phyloP scores from a whole-genome alignment of 2,888 invertebrate genomes.

The Diarsia dahlii region DNA sequence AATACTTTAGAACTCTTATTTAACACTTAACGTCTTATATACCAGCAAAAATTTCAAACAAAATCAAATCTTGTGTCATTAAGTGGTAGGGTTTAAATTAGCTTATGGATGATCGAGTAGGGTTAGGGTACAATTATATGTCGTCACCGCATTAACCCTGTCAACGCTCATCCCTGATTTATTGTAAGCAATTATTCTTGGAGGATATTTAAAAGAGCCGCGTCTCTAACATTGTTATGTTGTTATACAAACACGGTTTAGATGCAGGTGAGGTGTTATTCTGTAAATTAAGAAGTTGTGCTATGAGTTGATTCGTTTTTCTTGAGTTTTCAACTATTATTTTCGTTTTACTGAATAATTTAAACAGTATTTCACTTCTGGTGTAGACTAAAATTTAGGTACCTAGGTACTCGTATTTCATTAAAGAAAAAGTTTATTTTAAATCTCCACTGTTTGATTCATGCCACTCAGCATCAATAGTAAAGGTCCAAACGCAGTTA shows the following conservation, averaged over 20 bases:
- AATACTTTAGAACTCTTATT: conserved; percentile 70
- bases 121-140: conserved; percentile 78
- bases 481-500: background rate
- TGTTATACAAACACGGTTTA: conserved; percentile 75
- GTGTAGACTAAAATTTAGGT: background rate
- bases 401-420: background rate
- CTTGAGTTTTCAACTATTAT: background rate
- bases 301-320: background rate
- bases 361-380: background rate
- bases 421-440: background rate
- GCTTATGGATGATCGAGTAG: conserved; percentile 48
- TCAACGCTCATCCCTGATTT: conserved; percentile 86
- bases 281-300: conserved; percentile 29
- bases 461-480: background rate
- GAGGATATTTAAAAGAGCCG: conserved; percentile 67
- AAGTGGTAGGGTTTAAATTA: conserved; percentile 51
- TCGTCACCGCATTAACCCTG: conserved; percentile 84
- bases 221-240: conserved; percentile 70
- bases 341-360: background rate
- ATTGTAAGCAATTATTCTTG: conserved; percentile 80
- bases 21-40: conserved; percentile 19
- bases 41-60: background rate
- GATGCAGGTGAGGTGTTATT: conserved; percentile 61
- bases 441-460: background rate
- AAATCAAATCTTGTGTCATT: background rate